Percentiles rank a stretch among this genome's conserved stretches.
These are phyloP conservation scores for Circaetus cinerascens DNA, from an alignment of 2,113 vertebrate species.

Conservation along the genomic window DNA sequence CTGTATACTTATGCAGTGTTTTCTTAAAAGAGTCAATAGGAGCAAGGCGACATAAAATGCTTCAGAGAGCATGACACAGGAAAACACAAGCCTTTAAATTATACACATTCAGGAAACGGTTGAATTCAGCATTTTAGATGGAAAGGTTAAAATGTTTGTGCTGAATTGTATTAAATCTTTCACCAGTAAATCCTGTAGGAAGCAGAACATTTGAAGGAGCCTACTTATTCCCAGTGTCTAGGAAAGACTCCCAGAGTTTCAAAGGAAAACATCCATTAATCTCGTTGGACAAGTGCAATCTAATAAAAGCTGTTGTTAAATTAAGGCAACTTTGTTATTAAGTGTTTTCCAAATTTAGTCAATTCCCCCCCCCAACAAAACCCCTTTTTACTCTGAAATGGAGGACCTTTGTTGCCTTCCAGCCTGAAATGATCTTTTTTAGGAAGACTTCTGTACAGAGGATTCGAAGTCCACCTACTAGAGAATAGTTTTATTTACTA, in stretches of 20 bases:
- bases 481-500: neutral
- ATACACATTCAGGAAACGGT: conserved; percentile 72
- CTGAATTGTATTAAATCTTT: conserved; percentile 70
- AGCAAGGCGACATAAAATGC: conserved; percentile 61
- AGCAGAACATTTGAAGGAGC: conserved; percentile 54
- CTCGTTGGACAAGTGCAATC: conserved; percentile 60
- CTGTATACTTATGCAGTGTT: conserved; percentile 55
- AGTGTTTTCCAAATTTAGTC: conserved; percentile 50
- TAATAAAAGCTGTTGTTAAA: conserved; percentile 67
- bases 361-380: neutral
- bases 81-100: conserved; percentile 69
- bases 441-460: neutral
- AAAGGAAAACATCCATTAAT: conserved; percentile 74
- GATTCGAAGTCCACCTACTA: neutral
- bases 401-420: neutral
- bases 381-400: neutral
- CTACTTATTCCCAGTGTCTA: conserved; percentile 62
- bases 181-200: conserved; percentile 65
- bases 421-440: neutral
- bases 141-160: conserved; percentile 67
- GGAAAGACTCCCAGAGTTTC: conserved; percentile 70
- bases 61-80: conserved; percentile 68
- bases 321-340: conserved; percentile 12
- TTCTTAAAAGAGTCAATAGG: conserved; percentile 56
- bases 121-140: conserved; percentile 23